Conservation (phyloP, 2,797 vertebrate species). For the Decapterus maruadsi region DNA sequence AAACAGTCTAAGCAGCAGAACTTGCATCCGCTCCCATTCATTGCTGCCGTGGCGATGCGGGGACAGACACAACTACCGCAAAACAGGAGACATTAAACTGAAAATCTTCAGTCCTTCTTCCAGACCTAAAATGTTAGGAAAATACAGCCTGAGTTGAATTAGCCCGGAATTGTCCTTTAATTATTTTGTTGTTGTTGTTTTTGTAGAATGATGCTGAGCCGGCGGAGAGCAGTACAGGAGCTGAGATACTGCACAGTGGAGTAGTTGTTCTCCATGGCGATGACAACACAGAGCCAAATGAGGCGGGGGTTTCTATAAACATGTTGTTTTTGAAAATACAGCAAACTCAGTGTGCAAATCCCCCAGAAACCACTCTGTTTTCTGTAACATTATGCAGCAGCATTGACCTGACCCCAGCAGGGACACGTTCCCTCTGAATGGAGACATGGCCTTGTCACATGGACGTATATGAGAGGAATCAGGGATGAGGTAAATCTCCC, state of each 20-base stretch:
- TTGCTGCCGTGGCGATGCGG: too few relatives aligned
- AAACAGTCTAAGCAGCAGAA: too few relatives aligned
- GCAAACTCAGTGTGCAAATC: background rate
- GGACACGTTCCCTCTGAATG: conserved; percentile 44
- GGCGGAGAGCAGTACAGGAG: conserved; percentile 9
- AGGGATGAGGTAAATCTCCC: conserved; percentile 69
- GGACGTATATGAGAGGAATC: conserved; percentile 58
- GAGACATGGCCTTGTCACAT: conserved; percentile 56
- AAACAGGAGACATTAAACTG: too few relatives aligned
- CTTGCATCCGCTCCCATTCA: too few relatives aligned
- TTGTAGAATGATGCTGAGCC: conserved; percentile 54
- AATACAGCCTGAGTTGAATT: too few relatives aligned
- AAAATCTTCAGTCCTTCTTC: too few relatives aligned
- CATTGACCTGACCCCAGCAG: conserved; percentile 17
- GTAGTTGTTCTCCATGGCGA: conserved; percentile 26
- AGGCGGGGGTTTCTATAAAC: background rate
- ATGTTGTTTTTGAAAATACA: background rate
- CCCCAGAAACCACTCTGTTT: conserved; percentile 38
- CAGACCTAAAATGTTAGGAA: too few relatives aligned
- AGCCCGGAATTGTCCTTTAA: too few relatives aligned
- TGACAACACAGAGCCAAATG: conserved; percentile 18
- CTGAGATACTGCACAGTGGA: background rate
- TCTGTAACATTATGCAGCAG: conserved; percentile 11
- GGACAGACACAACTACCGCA: too few relatives aligned
- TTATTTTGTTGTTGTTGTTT: too few relatives aligned